Evolutionary conservation across 1,140 invertebrate genomes (phyloP), one percentile per base, ranked within the genome.

Genomic region (Luehdorfia chinensis): DNA sequence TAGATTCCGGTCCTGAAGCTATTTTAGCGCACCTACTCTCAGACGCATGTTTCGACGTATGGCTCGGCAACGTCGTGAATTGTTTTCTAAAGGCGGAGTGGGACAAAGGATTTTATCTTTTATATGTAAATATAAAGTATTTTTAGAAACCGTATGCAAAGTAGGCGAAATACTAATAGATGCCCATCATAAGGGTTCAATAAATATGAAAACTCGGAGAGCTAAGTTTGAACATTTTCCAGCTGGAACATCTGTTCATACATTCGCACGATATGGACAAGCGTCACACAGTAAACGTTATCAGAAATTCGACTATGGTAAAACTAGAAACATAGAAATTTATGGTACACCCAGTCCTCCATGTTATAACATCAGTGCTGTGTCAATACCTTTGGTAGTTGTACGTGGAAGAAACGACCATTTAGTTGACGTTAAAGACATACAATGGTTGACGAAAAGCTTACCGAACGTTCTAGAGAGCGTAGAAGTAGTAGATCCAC

Each of bases 21-120:
- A 89, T 88, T 1, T 63, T 94, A 4, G 93, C 92, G 66, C 72
- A 88, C 50, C 73, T 91, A 13, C 73, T 94, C 37, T 90, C 92
- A 2, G 93, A 95, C 66, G 88, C 88, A 1, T 93, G 94, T 1
- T 94, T 91, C 52, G 94, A 96, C 75, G 90, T 96, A 9, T 94
- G 93, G 93, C 73, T 49, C 95, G 6, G 93, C 94, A 4, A 90
- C 93, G 0, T 91, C 69, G 89, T 96, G 77, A 81, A 47, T 4
- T 75, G 2, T 57, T 76, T 14, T 47, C 64, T 0, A 68, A 58
- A 14, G 71, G 71, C 0, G 33, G 48, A 8, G 8, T 69, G 0
- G 47, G 47, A 28, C 69, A 75, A 31, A 57, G 66, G 41, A 50
- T 70, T 4, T 7, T 66, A 0, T 53, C 55, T 0, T 67, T 63